Evolutionary conservation across 2,888 invertebrate genomes (phyloP).

Genomic region (Idaea aversata): DNA sequence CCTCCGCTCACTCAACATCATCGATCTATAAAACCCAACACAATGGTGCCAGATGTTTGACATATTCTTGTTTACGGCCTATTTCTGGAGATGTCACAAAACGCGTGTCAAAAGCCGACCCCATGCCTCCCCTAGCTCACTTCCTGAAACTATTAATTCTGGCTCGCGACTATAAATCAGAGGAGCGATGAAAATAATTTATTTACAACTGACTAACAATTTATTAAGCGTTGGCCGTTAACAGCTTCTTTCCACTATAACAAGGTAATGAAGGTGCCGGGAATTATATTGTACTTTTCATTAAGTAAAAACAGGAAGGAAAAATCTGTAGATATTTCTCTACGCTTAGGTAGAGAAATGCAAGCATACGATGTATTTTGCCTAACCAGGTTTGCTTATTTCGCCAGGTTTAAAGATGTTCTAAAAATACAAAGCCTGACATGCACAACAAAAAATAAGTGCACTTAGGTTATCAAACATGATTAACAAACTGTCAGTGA

Average conservation of each 20-base stretch:
- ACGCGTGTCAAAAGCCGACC: neutral
- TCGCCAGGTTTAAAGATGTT: too few species aligned
- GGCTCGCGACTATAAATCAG: constrained; percentile 22
- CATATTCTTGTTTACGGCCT: constrained; percentile 36
- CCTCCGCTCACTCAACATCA: constrained; percentile 19
- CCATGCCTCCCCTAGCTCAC: constrained; percentile 16
- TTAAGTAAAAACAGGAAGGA: neutral
- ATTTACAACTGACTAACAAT: constrained; percentile 50
- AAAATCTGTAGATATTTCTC: neutral
- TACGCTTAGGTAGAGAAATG: neutral
- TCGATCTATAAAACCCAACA: constrained; percentile 23
- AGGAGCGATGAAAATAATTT: constrained; percentile 58
- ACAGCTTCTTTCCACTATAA: constrained; percentile 37
- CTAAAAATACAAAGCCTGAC: too few species aligned
- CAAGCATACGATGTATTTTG: too few species aligned
- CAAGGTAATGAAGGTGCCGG: neutral
- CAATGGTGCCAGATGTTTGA: constrained; percentile 31
- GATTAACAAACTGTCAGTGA: too few species aligned
- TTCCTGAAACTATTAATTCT: constrained; percentile 57
- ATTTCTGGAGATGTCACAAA: constrained; percentile 28
- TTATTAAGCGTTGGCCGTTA: constrained; percentile 50
- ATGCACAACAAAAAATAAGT: too few species aligned
- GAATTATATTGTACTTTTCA: neutral
- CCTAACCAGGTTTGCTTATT: too few species aligned
- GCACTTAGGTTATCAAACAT: too few species aligned